Evolutionary conservation across 2,888 invertebrate species (phyloP).

Genomic region (Mycalesis mineus): DNA sequence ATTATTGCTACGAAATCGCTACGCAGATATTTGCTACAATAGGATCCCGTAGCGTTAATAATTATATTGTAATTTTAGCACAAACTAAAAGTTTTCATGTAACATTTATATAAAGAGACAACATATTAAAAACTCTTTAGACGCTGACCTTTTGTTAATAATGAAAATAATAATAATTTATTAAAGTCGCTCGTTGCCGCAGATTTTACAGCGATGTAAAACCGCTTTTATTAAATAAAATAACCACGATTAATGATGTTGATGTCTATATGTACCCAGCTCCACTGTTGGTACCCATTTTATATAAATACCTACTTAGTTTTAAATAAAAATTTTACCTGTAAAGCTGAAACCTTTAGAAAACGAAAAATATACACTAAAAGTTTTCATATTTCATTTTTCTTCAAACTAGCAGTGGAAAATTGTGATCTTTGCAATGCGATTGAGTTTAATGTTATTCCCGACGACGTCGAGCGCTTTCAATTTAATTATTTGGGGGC

Average conservation of each 20-base stretch:
- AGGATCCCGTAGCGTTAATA: background rate
- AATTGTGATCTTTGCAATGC: conserved; percentile 72
- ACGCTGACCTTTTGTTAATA: too few species aligned
- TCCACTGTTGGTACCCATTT: too few species aligned
- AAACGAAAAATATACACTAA: conserved; percentile 1
- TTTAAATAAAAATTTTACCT: too few species aligned
- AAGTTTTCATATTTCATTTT: conserved; percentile 25
- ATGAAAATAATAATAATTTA: background rate
- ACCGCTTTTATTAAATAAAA: background rate
- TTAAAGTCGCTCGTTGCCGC: background rate
- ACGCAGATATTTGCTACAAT: background rate
- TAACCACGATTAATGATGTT: too few species aligned
- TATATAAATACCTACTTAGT: too few species aligned
- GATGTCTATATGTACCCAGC: too few species aligned
- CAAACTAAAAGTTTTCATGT: background rate
- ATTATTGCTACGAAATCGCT: background rate
- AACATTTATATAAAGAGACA: background rate
- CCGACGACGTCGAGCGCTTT: conserved; percentile 67
- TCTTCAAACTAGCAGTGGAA: conserved; percentile 39
- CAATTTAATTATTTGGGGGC: conserved; percentile 72
- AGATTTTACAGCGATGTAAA: background rate
- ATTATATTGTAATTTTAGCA: background rate
- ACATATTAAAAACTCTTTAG: background rate
- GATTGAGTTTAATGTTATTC: conserved; percentile 73
- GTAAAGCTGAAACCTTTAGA: background rate